Evolutionary conservation across 1,140 invertebrate species (phyloP).

Genomic region (Campoletis sonorensis): DNA sequence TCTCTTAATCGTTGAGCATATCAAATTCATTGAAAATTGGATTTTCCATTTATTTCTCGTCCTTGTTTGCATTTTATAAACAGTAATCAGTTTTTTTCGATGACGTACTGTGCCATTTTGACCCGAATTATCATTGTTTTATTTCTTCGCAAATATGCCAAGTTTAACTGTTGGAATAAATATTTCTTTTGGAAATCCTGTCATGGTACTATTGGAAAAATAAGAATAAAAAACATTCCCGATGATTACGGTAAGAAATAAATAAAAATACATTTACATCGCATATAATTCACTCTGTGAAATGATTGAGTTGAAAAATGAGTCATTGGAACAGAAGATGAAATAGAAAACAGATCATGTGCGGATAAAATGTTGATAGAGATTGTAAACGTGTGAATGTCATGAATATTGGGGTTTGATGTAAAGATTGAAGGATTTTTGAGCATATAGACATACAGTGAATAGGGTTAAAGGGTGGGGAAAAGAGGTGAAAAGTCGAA

Average conservation of each 20-base stretch:
- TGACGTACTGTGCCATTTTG: no score
- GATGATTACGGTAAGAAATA: no score
- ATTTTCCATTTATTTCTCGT: neutral
- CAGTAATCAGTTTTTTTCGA: no score
- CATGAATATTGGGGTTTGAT: conserved; percentile 7
- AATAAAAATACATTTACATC: no score
- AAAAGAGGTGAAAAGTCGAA: conserved; percentile 21
- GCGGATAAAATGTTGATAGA: neutral
- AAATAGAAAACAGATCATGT: neutral
- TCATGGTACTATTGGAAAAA: no score
- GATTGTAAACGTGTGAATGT: conserved; percentile 19
- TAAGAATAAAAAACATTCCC: no score
- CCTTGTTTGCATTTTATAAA: neutral
- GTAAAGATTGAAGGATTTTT: neutral
- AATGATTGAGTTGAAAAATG: neutral
- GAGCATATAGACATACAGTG: neutral
- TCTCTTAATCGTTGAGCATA: no score
- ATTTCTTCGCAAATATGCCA: no score
- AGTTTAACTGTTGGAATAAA: no score
- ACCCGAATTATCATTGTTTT: no score
- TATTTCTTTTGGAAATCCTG: no score
- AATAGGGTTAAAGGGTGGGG: conserved; percentile 1
- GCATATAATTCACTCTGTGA: neutral
- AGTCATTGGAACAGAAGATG: neutral
- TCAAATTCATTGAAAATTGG: no score